Evolutionary conservation across 2,888 invertebrate species (phyloP).

Genomic region (Leucophora obtusa): DNA sequence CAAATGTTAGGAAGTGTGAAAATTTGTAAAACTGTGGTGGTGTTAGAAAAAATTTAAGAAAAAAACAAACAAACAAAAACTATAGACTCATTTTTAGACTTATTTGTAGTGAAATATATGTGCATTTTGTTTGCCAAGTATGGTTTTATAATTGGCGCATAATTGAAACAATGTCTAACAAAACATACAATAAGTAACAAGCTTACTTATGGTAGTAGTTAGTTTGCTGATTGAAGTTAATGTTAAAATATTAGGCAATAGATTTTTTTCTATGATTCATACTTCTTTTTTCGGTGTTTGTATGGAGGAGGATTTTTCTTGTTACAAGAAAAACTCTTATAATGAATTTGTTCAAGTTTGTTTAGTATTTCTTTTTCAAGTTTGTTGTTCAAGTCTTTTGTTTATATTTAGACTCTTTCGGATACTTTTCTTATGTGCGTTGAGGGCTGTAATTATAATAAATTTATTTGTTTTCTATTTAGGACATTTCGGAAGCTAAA

Average conservation of each 20-base stretch:
- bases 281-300: constrained; percentile 34
- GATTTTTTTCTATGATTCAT: constrained; percentile 50
- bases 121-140: constrained; percentile 18
- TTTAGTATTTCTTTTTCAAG: constrained; percentile 6
- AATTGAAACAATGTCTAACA: constrained; percentile 54
- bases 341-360: background rate
- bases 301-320: constrained; percentile 53
- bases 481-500: too few species aligned
- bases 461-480: too few species aligned
- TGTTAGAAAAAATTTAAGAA: constrained; percentile 20
- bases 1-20: constrained; percentile 57
- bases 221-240: background rate
- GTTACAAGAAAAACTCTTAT: constrained; percentile 12
- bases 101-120: background rate
- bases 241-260: constrained; percentile 44
- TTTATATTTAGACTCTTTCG: background rate
- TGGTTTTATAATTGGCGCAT: constrained; percentile 60
- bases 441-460: too few species aligned
- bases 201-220: constrained; percentile 7
- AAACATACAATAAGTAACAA: constrained; percentile 8
- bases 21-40: constrained; percentile 39
- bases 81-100: background rate
- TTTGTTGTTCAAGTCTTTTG: constrained; percentile 39
- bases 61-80: background rate
- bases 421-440: too few species aligned